These are phyloP conservation scores for Aspidiotus rigidus DNA, from an alignment of 2,888 invertebrate genomes.

Conservation along the genomic window DNA sequence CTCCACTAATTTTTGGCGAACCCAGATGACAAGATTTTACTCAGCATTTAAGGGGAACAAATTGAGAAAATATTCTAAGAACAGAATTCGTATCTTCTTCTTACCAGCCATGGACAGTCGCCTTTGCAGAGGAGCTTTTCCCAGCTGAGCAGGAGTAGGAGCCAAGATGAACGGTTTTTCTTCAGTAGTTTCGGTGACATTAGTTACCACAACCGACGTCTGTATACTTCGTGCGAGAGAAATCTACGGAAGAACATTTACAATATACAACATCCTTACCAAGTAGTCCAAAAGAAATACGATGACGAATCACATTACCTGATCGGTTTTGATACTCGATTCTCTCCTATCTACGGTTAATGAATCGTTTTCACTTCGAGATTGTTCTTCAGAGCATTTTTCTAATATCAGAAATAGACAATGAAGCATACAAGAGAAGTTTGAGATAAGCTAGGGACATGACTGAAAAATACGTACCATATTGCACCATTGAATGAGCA, in stretches of 20 bases:
- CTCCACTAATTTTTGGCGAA: too few species aligned
- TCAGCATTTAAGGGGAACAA: too few species aligned
- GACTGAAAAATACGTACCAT: slow-evolving; percentile 1
- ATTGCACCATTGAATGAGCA: slow-evolving; percentile 4
- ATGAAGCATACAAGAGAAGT: too few species aligned
- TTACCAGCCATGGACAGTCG: slow-evolving; percentile 70
- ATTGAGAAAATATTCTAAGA: too few species aligned
- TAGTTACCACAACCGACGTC: slow-evolving; percentile 23
- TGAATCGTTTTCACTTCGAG: not conserved
- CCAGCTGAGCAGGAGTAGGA: slow-evolving; percentile 89
- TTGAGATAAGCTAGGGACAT: too few species aligned
- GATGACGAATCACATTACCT: too few species aligned
- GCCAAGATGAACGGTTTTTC: slow-evolving; percentile 61
- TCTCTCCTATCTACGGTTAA: not conserved
- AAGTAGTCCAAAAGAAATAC: too few species aligned
- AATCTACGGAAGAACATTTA: too few species aligned
- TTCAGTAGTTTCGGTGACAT: slow-evolving; percentile 35
- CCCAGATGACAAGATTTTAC: too few species aligned
- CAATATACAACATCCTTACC: too few species aligned
- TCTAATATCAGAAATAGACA: slow-evolving; percentile 1
- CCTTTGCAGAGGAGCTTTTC: slow-evolving; percentile 78
- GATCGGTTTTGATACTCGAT: too few species aligned
- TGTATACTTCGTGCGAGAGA: slow-evolving; percentile 8
- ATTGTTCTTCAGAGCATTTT: slow-evolving; percentile 25
- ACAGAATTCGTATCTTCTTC: slow-evolving; percentile 31